These are phyloP conservation scores for Staurois parvus DNA, from an alignment of 2,797 vertebrate species.

Conservation along the genomic window DNA sequence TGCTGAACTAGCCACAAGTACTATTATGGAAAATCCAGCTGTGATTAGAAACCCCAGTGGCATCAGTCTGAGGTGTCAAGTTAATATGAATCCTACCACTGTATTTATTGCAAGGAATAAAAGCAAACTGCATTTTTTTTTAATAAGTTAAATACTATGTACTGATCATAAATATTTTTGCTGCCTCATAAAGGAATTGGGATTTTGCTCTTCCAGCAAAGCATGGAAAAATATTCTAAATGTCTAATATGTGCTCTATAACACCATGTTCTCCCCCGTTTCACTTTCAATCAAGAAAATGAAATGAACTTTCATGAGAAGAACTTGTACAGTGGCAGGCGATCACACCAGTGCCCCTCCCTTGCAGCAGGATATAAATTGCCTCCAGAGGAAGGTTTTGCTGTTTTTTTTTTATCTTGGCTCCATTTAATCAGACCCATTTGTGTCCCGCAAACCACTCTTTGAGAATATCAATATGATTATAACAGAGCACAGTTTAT, in stretches of 20 bases:
- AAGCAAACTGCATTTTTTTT: no score
- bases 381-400: background rate
- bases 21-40: no score
- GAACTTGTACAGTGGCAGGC: background rate
- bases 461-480: constrained; percentile 54
- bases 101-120: no score
- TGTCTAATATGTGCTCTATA: background rate
- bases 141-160: no score
- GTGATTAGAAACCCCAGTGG: no score
- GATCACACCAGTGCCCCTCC: constrained; percentile 1
- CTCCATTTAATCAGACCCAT: constrained; percentile 58
- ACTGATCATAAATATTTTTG: background rate
- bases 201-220: background rate
- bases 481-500: constrained; percentile 7
- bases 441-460: constrained; percentile 46
- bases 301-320: background rate
- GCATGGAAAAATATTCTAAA: background rate
- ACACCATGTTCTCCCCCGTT: background rate
- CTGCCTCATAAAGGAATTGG: background rate
- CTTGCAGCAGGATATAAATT: constrained; percentile 50
- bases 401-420: constrained; percentile 29
- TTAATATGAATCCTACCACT: no score
- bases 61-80: no score
- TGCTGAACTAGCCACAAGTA: no score
- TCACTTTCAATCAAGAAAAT: constrained; percentile 23